Percentiles rank a stretch among this genome's conserved stretches.
Evolutionary conservation across 1,140 invertebrate species (phyloP).

Genomic region (Goniozus legneri): DNA sequence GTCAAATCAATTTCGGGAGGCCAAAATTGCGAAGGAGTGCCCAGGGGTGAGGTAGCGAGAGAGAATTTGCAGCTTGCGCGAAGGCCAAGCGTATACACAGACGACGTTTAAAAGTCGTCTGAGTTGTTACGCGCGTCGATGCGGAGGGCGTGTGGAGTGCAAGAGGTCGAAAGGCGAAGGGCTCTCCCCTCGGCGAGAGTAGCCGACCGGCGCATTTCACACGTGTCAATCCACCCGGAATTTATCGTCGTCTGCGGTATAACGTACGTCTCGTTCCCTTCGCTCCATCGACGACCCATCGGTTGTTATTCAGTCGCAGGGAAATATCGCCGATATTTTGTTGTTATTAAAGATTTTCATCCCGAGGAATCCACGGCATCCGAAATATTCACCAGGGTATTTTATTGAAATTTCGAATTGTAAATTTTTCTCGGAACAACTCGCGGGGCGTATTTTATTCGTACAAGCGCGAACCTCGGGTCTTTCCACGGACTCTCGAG

Average conservation of each 20-base stretch:
- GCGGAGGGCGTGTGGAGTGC: conserved; percentile 1
- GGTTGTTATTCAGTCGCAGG: no score
- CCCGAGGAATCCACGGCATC: background rate
- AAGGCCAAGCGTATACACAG: conserved; percentile 7
- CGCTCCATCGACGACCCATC: no score
- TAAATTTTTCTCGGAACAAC: no score
- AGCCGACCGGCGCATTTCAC: conserved; percentile 34
- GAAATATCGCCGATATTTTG: no score
- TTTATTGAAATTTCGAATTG: no score
- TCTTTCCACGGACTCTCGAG: no score
- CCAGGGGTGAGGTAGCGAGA: conserved; percentile 9
- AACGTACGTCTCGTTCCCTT: conserved; percentile 6
- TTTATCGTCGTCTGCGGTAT: conserved; percentile 25
- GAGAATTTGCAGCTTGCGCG: conserved; percentile 19
- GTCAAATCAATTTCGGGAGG: conserved; percentile 42
- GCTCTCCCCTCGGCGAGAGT: conserved; percentile 14
- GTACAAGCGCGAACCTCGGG: no score
- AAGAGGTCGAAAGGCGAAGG: conserved; percentile 10
- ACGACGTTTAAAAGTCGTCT: background rate
- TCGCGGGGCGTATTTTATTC: no score
- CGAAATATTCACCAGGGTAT: no score
- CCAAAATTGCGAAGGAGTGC: conserved; percentile 32
- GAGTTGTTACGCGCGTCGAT: conserved; percentile 3
- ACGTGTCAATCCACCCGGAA: conserved; percentile 38
- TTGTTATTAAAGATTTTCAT: no score